Evolutionary conservation across 53 echinoderm and acorn worm species (phyloP), one percentile per base, ranked within the genome.

Genomic region (Echinometra lucunter): DNA sequence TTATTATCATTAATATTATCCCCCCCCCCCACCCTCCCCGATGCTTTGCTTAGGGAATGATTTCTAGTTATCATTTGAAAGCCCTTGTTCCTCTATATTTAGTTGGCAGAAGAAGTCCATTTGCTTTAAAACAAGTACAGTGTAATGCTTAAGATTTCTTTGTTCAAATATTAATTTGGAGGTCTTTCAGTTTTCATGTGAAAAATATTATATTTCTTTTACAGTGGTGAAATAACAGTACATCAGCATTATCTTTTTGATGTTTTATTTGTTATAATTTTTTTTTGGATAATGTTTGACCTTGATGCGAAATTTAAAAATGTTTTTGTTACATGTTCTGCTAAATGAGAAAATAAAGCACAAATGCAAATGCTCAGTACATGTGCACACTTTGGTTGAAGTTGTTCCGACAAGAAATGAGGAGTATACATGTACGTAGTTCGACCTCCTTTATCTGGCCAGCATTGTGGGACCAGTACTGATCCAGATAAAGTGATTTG

Each of bases 171-270:
- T 74, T 32, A 35, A 37, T 32, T 32, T 81, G 5, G 25, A 85
- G 45, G 49, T 85, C 85, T 85, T 85, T 85, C 53, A 53, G 45
- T 85, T 85, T 4, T 13, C 8, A n/a, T 85, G 45, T 30, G 85
- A 85, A 15, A 49, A 49, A 27, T 85, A 49, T 83, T 83, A 45
- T 2, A 53, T 83, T 47, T 47, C 8, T 45, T n/a, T 53, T 85
- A 4, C 19, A 74, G 34, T 32, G 34, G 25, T 21, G 44, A 42
- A 42, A 23, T 81, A 21, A 11, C 3, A 19, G 35, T 44, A 44
- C 16, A 81, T 44, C 81, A 81, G 44, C 81, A 81, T 81, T 81
- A 34, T 69, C 1, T 18, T 75, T 75, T 75, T 38, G 19, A 4
- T 78, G 42, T 47, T 85, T 53, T 49, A 49, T 83, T 45, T 83